phyloP scores from a whole-genome alignment of 2,113 vertebrate genomes.

The Proterorhinus semilunaris region DNA sequence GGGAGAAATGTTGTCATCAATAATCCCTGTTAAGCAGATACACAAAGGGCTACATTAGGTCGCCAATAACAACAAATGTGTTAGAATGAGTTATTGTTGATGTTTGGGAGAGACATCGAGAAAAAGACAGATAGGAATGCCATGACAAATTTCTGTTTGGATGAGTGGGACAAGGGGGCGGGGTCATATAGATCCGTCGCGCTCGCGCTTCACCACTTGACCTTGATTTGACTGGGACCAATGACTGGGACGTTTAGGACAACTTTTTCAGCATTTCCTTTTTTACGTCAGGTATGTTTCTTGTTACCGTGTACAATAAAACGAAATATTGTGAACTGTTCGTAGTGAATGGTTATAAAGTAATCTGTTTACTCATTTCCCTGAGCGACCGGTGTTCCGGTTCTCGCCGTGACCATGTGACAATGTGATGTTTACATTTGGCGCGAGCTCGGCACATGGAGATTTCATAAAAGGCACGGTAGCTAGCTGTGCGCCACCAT shows the following conservation, averaged over 20 bases:
- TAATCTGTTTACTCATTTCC: not conserved
- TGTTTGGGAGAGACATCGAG: not conserved
- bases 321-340: not conserved
- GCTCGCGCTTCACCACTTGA: not conserved
- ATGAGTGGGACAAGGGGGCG: not conserved
- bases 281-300: not conserved
- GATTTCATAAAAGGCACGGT: no score
- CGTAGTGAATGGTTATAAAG: not conserved
- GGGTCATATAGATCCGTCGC: not conserved
- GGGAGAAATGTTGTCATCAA: not conserved
- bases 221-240: not conserved
- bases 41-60: no score
- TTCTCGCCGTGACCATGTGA: no score
- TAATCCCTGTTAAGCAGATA: no score
- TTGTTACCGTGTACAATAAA: not conserved
- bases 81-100: not conserved
- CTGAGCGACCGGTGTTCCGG: no score
- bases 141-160: not conserved
- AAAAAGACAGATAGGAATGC: not conserved
- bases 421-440: no score
- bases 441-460: no score
- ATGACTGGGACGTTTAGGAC: not conserved
- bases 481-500: no score
- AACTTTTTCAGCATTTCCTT: not conserved
- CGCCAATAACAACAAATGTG: not conserved